These are phyloP conservation scores for Bursaphelenchus okinawaensis DNA, from an alignment of 2,888 invertebrate species.

Conservation along the genomic window DNA sequence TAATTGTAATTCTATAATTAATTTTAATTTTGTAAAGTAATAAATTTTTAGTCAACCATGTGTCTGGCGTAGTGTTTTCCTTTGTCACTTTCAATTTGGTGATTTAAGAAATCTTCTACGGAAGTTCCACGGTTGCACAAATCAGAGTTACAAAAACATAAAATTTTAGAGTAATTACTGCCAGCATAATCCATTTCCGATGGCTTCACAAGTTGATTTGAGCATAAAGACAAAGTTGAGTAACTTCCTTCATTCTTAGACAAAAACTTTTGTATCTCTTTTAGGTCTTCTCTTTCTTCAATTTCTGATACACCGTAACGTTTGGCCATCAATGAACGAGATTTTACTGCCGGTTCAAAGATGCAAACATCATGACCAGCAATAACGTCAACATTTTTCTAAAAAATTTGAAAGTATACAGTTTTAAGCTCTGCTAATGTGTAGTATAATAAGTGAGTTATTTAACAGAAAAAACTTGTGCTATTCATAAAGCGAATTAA, in stretches of 20 bases:
- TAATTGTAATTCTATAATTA: no score
- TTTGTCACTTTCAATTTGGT: not conserved
- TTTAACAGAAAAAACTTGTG: no score
- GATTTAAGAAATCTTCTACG: not conserved
- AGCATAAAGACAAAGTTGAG: not conserved
- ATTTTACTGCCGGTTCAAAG: not conserved
- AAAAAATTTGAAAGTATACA: no score
- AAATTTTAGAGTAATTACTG: not conserved
- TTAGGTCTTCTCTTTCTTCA: not conserved
- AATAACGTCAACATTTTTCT: not conserved
- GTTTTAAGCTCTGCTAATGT: no score
- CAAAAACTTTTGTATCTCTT: not conserved
- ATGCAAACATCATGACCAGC: not conserved
- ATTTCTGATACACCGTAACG: not conserved
- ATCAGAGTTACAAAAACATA: not conserved
- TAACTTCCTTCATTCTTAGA: not conserved
- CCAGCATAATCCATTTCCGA: no score
- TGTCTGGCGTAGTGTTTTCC: not conserved
- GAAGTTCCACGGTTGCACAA: not conserved
- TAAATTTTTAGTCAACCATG: not conserved
- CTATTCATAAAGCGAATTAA: no score
- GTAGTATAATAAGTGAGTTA: no score
- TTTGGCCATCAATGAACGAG: not conserved
- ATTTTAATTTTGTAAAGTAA: no score
- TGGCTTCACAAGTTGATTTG: no score